Evolutionary conservation across 2,888 invertebrate species (phyloP), one percentile per base, ranked within the genome.

Genomic region (Autographa pulchrina): DNA sequence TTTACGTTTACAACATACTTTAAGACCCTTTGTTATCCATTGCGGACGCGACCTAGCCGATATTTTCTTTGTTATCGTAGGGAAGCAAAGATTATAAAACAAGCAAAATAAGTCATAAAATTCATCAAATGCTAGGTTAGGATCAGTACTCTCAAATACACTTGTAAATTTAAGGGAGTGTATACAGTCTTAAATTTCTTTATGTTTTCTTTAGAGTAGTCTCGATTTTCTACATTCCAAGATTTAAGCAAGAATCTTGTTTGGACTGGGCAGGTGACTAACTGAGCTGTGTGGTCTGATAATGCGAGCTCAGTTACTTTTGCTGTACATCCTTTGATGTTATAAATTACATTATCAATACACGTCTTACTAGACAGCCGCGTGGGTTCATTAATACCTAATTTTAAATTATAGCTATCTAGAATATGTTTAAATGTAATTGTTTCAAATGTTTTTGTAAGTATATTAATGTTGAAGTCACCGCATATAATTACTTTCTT

Each of bases 11-110:
- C 32, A 48, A 16, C 52, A 52, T 16, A 48, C 32, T 52, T 11
- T 48, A 9, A 63, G 48, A 16, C 62, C 62, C 32, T 63, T 63
- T 5, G 62, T 52, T 6, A 63, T 43, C 62, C 62, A 63, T 52
- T 63, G 31, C 13, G 31, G 62, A n/a, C 32, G 48, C 9, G 18
- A n/a, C 8, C 48, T 31, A 20, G 62, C n/a, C 9, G 62, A 32
- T 63, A 63, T 25, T 9, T 43, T 52, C 32, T 32, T 63, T 32
- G 9, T 2, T 52, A 32, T 52, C 32, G 11, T 52, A 14, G 62
- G 62, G 9, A 63, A 63, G 13, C 62, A 63, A 0, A 63, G 52
- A 52, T 63, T 31, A 43, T 52, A 52, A 13, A 63, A 63, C 25
- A 63, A 13, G 31, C 52, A n/a, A n/a, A 35, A 63, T 31, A 35